phyloP scores from a whole-genome alignment of 1,140 invertebrate species.

The Bombus terrestris region DNA sequence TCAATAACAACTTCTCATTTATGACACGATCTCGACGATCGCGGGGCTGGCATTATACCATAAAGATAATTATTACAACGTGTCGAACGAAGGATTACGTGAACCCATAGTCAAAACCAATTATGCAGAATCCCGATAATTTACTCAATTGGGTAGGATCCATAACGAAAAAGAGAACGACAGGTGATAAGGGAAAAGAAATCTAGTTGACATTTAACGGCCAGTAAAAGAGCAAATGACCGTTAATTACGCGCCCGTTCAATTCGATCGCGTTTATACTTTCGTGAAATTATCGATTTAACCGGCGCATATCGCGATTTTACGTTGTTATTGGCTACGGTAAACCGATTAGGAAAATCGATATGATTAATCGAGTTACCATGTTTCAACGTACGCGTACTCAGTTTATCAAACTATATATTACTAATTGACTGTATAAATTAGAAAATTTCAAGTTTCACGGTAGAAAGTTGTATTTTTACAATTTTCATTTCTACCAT shows the following conservation, averaged over 20 bases:
- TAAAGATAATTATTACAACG: constrained; percentile 16
- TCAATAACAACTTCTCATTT: background rate
- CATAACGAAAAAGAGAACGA: constrained; percentile 17
- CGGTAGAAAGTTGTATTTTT: background rate
- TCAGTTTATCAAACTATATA: background rate
- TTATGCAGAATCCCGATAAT: constrained; percentile 35
- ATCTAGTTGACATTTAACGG: constrained; percentile 61
- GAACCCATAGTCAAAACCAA: constrained; percentile 26
- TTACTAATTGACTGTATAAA: background rate
- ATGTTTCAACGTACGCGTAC: too few relatives aligned
- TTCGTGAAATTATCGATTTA: constrained; percentile 46
- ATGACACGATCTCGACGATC: background rate
- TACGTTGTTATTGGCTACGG: background rate
- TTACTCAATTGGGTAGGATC: constrained; percentile 10
- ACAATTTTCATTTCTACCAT: too few relatives aligned
- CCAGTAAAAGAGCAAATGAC: constrained; percentile 62
- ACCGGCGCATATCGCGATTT: constrained; percentile 47
- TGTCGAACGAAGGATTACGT: background rate
- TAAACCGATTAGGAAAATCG: constrained; percentile 3
- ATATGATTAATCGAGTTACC: background rate
- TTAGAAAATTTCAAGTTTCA: background rate
- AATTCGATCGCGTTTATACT: constrained; percentile 24
- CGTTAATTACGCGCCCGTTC: constrained; percentile 53
- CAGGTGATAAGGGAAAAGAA: background rate
- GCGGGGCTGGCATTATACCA: background rate